A percentile compares a stretch with the other conserved stretches of the same genome.
Conservation (phyloP, 2,888 invertebrate genomes). For the Dorcus parallelipipedus region DNA sequence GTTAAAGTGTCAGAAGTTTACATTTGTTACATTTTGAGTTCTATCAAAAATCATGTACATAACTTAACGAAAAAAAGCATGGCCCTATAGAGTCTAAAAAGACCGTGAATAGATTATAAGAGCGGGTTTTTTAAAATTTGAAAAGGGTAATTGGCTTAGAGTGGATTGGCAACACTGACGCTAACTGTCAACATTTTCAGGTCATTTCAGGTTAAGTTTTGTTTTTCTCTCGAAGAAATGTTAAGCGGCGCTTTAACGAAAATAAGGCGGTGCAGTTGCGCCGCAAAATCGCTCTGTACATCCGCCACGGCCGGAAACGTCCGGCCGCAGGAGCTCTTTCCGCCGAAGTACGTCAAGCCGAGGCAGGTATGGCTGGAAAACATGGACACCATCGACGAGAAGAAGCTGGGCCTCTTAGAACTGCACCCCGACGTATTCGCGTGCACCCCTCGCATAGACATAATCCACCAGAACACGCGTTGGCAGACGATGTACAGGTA, state of each 20-base stretch:
- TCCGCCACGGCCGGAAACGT: slow-evolving; percentile 3
- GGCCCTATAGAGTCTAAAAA: too few species aligned
- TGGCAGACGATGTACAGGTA: slow-evolving; percentile 84
- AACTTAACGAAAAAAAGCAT: too few species aligned
- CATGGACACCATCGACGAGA: slow-evolving; percentile 69
- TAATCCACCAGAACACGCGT: slow-evolving; percentile 77
- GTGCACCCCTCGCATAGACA: slow-evolving; percentile 77
- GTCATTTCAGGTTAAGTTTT: too few species aligned
- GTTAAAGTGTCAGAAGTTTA: too few species aligned
- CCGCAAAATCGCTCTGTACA: slow-evolving; percentile 25
- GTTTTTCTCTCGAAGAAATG: slow-evolving; percentile 20
- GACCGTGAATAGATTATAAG: too few species aligned
- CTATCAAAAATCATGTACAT: too few species aligned
- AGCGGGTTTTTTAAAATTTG: too few species aligned
- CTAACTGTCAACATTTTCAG: too few species aligned
- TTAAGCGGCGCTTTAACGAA: slow-evolving; percentile 26
- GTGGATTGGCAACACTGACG: too few species aligned
- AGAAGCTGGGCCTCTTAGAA: slow-evolving; percentile 79
- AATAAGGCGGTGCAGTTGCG: slow-evolving; percentile 19
- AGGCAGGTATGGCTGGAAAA: slow-evolving; percentile 87
- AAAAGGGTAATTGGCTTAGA: too few species aligned
- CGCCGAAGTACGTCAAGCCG: slow-evolving; percentile 57
- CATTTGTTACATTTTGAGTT: too few species aligned
- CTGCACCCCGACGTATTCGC: slow-evolving; percentile 89
- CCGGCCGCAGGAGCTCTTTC: slow-evolving; percentile 33